Percentiles rank a stretch among this genome's conserved stretches.
These are phyloP conservation scores for Caenorhabditis zanzibari DNA, from an alignment of 2,888 invertebrate species.

Conservation along the genomic window DNA sequence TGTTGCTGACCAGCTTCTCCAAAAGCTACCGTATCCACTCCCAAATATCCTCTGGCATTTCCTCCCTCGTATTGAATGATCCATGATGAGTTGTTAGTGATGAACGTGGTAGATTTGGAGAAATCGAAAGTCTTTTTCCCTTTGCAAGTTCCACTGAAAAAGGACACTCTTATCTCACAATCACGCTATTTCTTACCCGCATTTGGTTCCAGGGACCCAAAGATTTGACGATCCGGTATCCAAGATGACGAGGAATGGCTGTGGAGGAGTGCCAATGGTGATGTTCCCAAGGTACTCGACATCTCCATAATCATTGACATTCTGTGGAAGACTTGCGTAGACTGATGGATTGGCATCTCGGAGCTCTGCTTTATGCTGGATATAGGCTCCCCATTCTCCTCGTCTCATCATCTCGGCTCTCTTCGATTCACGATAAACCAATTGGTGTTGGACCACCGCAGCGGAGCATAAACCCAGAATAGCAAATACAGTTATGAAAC, in stretches of 20 bases:
- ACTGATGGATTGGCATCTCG: constrained; percentile 60
- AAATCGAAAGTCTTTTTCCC: constrained; percentile 93
- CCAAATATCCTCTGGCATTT: constrained; percentile 84
- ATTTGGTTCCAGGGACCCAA: constrained; percentile 69
- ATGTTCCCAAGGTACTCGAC: constrained; percentile 85
- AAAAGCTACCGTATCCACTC: constrained; percentile 84
- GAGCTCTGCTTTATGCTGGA: constrained; percentile 43
- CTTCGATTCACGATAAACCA: constrained; percentile 62
- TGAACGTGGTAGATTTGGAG: constrained; percentile 88
- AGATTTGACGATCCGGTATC: constrained; percentile 71
- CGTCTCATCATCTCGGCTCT: constrained; percentile 66
- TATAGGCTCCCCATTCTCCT: constrained; percentile 65
- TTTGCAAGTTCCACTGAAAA: constrained; percentile 54
- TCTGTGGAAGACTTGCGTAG: constrained; percentile 53
- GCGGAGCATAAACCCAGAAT: constrained; percentile 69
- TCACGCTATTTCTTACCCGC: constrained; percentile 47
- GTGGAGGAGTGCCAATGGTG: constrained; percentile 86
- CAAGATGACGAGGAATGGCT: constrained; percentile 86
- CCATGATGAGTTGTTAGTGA: constrained; percentile 84
- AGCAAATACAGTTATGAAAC: constrained; percentile 65
- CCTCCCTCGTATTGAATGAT: constrained; percentile 85
- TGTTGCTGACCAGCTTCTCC: constrained; percentile 62
- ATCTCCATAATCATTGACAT: constrained; percentile 66
- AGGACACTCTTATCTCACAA: background rate
- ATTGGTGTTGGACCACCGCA: constrained; percentile 60